Evolutionary conservation across 1,140 invertebrate genomes (phyloP), one percentile per base, ranked within the genome.

Genomic region (Capitella teleta): DNA sequence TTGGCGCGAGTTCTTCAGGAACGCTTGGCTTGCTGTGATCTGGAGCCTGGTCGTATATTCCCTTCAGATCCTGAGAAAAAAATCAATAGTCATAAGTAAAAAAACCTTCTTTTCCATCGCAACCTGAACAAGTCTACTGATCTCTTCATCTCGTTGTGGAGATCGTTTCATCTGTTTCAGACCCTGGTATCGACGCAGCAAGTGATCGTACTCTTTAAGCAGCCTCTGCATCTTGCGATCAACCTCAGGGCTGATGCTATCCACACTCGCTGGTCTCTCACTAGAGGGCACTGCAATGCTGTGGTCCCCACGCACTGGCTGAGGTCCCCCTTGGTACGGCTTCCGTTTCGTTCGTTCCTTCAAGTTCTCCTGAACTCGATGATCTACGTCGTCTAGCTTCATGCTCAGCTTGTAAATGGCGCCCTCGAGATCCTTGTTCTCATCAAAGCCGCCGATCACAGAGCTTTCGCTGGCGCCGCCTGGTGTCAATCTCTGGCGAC

Each of bases 351-450:
- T 54, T 37, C 59, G 62, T 32, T 62, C 51, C 48, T 61, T 61
- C 19, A 59, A 32, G 47, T 65, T 63, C 16, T 55, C 58, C 8
- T 67, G 62, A 14, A 67, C 61, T 49, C 54, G 57, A 42, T 64
- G 62, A 45, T 67, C 62, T 49, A 69, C 57, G 48, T 64, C 63
- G 54, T 69, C 67, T 53, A 69, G 62, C 41, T 60, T 63, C 67
- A 69, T 67, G 6, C 65, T 63, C 10, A 69, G 51, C 42, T 60
- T 57, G 48, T 67, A 69, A 16, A 69, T 51, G 52, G 67, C 60
- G 25, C 67, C 34, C 38, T 49, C 34, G 6, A 67, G 30, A 47
- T 66, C 62, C 43, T 68, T 68, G 34, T 61, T 57, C 3, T 59
- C 48, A 52, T 68, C 66, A 58, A 68, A 68, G 28, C 23, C 23